Evolutionary conservation across 2,113 vertebrate genomes (phyloP), one percentile per base, ranked within the genome.

Genomic region (Pongo pygmaeus): DNA sequence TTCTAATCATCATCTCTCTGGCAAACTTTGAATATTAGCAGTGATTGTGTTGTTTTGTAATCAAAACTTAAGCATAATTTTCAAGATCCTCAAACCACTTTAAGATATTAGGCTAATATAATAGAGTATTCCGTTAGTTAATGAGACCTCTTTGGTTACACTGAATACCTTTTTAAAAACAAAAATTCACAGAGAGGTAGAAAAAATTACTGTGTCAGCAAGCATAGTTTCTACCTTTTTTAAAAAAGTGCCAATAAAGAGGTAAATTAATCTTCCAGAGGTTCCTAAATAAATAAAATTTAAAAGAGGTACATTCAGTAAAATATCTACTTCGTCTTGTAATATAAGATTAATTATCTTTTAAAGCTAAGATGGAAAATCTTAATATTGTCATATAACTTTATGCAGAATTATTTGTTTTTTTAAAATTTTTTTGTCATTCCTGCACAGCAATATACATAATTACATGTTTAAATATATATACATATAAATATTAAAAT

Each of bases 61-160:
- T 59, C 38, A 20, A 32, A 67, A 81, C 12, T 75, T 83, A 75
- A 87, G 59, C 38, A 75, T 91, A 55, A 81, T 67, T 87, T 86
- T 81, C 57, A 75, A 61, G 75, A 27, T 83, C 27, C 55, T 77
- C 55, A 80, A 79, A 67, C 12, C 16, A 77, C 81, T 67, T 50
- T 93, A 78, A 91, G 48, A 77, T 8, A 6, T 72, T 16, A 83
- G 23, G 55, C 20, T 87, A 90, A 74, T 38, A 52, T 23, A n/a
- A 80, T 43, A 96, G 55, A n/a, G 2, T 61, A 72, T 74, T 75
- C 46, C 74, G 32, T 64, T 57, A 91, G 72, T 81, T 91, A 94
- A 75, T 83, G 55, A 96, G 35, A 91, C 83, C 35, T 81, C 64
- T 67, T 85, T 87, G 92, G 67, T 25, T 94, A 52, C 77, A 9